Conservation (phyloP, 1,140 invertebrate genomes). For the Aphaenogaster ashmeadi region DNA sequence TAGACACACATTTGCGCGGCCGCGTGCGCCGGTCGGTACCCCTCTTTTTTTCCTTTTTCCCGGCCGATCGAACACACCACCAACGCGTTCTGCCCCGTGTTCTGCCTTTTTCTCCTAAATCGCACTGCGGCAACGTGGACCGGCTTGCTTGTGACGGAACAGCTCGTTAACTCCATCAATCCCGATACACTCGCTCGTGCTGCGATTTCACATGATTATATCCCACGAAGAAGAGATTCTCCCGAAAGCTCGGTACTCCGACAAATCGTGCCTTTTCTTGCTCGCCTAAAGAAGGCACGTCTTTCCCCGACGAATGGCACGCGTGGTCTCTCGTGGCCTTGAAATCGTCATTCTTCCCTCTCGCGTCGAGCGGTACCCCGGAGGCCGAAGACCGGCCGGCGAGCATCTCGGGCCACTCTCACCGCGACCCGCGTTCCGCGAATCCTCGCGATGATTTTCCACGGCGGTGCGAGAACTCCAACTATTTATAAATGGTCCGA, state of each 20-base stretch:
- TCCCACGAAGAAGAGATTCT: background rate
- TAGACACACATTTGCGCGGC: slow-evolving; percentile 41
- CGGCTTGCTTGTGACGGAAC: background rate
- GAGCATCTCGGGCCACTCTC: slow-evolving; percentile 27
- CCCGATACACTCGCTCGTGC: background rate
- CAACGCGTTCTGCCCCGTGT: background rate
- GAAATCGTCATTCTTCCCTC: background rate
- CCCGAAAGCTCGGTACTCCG: background rate
- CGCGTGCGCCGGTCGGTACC: background rate
- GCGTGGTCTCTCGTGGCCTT: background rate
- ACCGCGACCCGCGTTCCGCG: slow-evolving; percentile 46
- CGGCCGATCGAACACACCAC: slow-evolving; percentile 46
- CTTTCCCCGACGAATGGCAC: background rate
- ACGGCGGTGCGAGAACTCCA: slow-evolving; percentile 74
- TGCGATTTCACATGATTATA: background rate
- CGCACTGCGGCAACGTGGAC: background rate
- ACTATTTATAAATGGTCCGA: slow-evolving; percentile 85
- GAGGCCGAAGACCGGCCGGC: background rate
- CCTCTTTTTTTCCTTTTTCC: background rate
- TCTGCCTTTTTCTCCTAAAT: background rate
- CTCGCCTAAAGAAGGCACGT: background rate
- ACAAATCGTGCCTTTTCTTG: background rate
- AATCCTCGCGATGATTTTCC: slow-evolving; percentile 76
- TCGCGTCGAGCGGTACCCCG: slow-evolving; percentile 1
- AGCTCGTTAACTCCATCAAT: background rate